These are phyloP conservation scores for Dendrolimus houi DNA, from an alignment of 2,888 invertebrate species.

Conservation along the genomic window DNA sequence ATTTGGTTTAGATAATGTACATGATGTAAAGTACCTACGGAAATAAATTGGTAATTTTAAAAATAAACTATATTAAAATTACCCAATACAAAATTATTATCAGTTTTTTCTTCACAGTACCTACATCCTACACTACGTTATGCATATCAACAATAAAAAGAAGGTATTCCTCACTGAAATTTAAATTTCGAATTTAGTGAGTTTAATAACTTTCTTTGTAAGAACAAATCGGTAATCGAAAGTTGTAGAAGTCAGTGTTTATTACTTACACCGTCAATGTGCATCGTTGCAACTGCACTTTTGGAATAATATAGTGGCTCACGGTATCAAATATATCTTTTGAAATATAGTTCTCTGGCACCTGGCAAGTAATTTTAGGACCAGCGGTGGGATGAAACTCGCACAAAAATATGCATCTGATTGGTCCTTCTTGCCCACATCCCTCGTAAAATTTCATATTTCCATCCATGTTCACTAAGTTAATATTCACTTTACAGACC, in stretches of 20 bases:
- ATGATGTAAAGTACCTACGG: too few species aligned
- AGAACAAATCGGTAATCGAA: constrained; percentile 14
- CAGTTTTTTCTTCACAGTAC: too few species aligned
- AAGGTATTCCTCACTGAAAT: too few species aligned
- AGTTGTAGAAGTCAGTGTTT: constrained; percentile 3
- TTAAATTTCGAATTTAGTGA: too few species aligned
- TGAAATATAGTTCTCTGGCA: constrained; percentile 85
- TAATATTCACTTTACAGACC: constrained; percentile 6
- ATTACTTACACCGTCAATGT: constrained; percentile 85
- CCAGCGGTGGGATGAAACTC: constrained; percentile 86
- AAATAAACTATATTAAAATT: too few species aligned
- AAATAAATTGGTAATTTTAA: too few species aligned
- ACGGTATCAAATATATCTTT: constrained; percentile 90
- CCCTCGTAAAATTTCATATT: constrained; percentile 72
- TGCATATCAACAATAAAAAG: too few species aligned
- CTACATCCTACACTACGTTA: too few species aligned
- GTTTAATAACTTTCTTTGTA: neutral
- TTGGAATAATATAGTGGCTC: constrained; percentile 89
- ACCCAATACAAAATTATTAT: too few species aligned
- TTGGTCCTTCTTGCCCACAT: constrained; percentile 80
- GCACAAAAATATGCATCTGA: constrained; percentile 86
- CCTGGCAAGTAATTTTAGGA: constrained; percentile 87
- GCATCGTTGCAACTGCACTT: constrained; percentile 85
- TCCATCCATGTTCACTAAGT: constrained; percentile 55
- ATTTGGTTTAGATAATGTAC: too few species aligned